Base-by-base conservation (phyloP, 2,113 vertebrate genomes). In the Alligator mississippiensis region DNA sequence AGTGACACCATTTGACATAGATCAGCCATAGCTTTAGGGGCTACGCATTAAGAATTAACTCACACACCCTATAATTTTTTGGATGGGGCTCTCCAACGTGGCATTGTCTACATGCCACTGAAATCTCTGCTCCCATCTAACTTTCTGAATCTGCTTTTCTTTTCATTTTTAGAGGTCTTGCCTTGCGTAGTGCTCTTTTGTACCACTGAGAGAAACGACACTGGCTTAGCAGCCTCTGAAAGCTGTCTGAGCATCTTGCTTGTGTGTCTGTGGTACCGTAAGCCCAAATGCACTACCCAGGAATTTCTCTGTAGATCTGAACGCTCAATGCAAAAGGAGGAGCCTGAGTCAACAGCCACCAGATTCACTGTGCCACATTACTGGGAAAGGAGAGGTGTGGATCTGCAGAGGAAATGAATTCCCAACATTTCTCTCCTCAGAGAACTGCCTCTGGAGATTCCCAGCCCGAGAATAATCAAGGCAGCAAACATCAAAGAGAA, bases 51-150 rank as follows among this genome's bases (percentile, higher is more conserved):
- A 77, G 70, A 90, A 77, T 77, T 78, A 18, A 84, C 54, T 62
- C 57, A 47, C 60, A 84, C 2, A 30, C 10, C 0, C 0, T 4
- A 15, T 12, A 15, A 25, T 59, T 82, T 14, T 19, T 18, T 34
- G 1, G 0, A 34, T 25, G 54, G 22, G 16, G 64, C 4, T 63
- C 13, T 4, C 60, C 0, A 0, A 4, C 34, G 34, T 27, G 54
- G n/a, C 55, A 91, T 9, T 4, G 28, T 63, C 34, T 47, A 57
- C 54, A 77, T 68, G 61, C n/a, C 68, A 64, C 2, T 63, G 66
- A 90, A 86, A 76, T 24, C 57, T 91, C 76, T 86, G 13, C 25
- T 82, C 5, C 59, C 0, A 72, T 88, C 82, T 80, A 60, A 80
- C n/a, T 47, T 47, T 47, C 47, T 14, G 30, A 22, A 72, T 34